These are phyloP conservation scores for Stichodactyla mertensii DNA, from an alignment of 64 coral and sea anemone species.

Conservation along the genomic window DNA sequence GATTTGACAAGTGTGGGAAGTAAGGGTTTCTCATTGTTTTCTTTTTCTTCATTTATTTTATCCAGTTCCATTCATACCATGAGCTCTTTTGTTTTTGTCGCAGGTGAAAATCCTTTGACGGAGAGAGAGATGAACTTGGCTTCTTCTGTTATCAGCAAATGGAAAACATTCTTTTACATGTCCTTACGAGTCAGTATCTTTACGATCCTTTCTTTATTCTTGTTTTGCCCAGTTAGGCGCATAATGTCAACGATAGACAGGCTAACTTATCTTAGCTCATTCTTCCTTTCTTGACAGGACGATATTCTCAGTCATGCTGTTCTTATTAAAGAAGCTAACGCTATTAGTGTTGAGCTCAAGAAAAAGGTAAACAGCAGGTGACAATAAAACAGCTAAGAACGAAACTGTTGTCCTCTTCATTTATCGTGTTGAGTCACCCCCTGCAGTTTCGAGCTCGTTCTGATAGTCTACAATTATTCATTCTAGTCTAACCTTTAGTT, in stretches of 20 bases:
- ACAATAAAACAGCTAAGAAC: background rate
- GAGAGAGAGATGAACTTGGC: slow-evolving; percentile 80
- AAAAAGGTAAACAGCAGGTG: slow-evolving; percentile 59
- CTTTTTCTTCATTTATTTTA: background rate
- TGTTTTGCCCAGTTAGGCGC: background rate
- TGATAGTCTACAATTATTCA: background rate
- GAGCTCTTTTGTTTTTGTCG: background rate
- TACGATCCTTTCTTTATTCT: background rate
- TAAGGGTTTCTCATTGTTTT: slow-evolving; percentile 7
- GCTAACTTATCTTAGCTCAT: background rate
- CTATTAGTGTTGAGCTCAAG: slow-evolving; percentile 87
- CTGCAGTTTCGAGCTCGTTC: background rate
- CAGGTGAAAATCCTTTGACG: slow-evolving; percentile 81
- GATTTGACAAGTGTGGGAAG: slow-evolving; percentile 86
- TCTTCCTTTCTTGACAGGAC: slow-evolving; percentile 31
- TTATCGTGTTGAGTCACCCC: background rate
- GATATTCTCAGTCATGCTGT: slow-evolving; percentile 87
- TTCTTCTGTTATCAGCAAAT: slow-evolving; percentile 64
- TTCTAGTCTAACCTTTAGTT: background rate
- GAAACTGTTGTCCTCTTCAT: no score
- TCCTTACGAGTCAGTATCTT: slow-evolving; percentile 67
- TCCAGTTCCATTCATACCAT: background rate
- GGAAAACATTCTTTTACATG: slow-evolving; percentile 60
- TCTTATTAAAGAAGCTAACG: slow-evolving; percentile 93
- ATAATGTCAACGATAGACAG: no score